These are phyloP conservation scores for Drosophila fulvimacula DNA, from an alignment of 2,888 invertebrate species.

Conservation along the genomic window DNA sequence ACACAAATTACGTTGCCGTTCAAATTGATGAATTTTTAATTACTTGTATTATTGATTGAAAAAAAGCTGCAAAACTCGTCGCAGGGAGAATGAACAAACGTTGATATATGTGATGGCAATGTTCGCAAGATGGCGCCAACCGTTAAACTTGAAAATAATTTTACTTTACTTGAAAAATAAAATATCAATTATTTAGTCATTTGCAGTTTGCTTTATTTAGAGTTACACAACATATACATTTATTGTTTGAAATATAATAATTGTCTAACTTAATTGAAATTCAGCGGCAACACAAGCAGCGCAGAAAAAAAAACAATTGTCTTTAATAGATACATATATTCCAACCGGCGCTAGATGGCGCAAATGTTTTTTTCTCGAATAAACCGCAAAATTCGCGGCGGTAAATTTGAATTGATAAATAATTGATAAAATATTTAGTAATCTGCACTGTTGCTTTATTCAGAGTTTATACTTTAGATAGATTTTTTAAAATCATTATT, in stretches of 20 bases:
- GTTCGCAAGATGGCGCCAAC: background rate
- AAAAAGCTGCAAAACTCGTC: background rate
- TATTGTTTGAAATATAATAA: slow-evolving; percentile 15
- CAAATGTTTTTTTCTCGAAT: background rate
- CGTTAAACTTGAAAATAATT: background rate
- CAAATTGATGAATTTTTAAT: background rate
- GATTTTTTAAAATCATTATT: slow-evolving; percentile 1
- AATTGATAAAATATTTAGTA: background rate
- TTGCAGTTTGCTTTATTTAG: slow-evolving; percentile 20
- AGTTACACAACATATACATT: slow-evolving; percentile 35
- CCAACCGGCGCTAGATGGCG: slow-evolving; percentile 2
- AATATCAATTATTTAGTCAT: background rate
- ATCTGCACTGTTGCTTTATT: slow-evolving; percentile 17
- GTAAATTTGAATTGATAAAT: background rate
- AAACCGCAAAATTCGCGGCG: background rate
- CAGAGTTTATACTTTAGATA: slow-evolving; percentile 35
- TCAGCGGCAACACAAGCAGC: slow-evolving; percentile 35
- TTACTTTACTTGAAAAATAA: background rate
- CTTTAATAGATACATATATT: background rate
- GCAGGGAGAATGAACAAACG: background rate
- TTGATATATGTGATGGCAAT: background rate
- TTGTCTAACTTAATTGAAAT: slow-evolving; percentile 33
- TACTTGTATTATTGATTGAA: background rate
- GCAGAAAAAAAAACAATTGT: slow-evolving; percentile 4
- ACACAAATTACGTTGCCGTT: too few species aligned